phyloP scores from a whole-genome alignment of 2,888 invertebrate species.

The Parasteatoda lunata region DNA sequence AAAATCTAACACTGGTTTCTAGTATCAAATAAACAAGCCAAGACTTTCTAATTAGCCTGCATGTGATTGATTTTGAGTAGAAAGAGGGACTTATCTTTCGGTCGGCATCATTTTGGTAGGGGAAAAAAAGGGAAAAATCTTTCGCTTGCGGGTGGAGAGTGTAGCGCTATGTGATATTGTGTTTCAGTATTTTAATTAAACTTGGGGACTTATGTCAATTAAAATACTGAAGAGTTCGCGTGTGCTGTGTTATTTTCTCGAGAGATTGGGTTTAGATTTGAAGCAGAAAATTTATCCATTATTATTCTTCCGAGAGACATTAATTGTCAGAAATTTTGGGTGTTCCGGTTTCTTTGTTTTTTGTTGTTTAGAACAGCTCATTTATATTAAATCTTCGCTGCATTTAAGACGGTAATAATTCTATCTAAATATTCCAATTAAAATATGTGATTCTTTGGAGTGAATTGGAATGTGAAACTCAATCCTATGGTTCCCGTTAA shows the following conservation, averaged over 20 bases:
- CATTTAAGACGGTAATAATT: too few relatives aligned
- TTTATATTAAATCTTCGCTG: too few relatives aligned
- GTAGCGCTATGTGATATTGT: neutral
- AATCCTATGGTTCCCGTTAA: too few relatives aligned
- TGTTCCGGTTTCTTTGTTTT: too few relatives aligned
- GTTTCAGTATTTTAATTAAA: constrained; percentile 3
- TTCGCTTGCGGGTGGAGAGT: neutral
- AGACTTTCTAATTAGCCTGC: constrained; percentile 2
- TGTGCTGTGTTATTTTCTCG: neutral
- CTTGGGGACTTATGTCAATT: neutral
- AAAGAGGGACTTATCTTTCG: neutral
- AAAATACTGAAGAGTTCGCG: neutral
- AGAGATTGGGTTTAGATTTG: neutral
- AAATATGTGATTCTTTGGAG: too few relatives aligned
- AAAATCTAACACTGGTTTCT: neutral
- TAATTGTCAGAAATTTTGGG: too few relatives aligned
- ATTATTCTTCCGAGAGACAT: too few relatives aligned
- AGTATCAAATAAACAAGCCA: constrained; percentile 15
- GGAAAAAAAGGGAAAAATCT: neutral
- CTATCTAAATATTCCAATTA: too few relatives aligned
- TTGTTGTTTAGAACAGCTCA: too few relatives aligned
- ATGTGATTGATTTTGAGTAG: constrained; percentile 8
- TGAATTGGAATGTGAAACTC: too few relatives aligned
- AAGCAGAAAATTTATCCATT: too few relatives aligned
- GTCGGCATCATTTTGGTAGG: neutral